These are phyloP conservation scores for Pseudomyrmex concolor DNA, from an alignment of 1,140 invertebrate genomes.

Conservation along the genomic window DNA sequence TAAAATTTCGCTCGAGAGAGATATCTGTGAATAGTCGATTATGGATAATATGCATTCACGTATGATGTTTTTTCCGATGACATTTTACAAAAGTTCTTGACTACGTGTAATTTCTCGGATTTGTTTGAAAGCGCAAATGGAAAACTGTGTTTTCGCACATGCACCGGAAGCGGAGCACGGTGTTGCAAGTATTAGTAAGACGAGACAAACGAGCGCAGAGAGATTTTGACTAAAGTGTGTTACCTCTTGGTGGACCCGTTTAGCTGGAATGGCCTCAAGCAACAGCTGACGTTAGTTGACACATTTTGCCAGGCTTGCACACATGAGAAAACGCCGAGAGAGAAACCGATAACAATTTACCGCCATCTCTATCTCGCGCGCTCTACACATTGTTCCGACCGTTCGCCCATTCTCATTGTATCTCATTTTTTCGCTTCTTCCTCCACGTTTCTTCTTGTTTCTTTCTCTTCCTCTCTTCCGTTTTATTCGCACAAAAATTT, in stretches of 20 bases:
- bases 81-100: neutral
- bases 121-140: neutral
- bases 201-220: conserved; percentile 43
- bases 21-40: neutral
- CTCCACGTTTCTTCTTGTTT: neutral
- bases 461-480: neutral
- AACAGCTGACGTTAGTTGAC: conserved; percentile 84
- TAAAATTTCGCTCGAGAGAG: neutral
- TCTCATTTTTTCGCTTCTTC: conserved; percentile 21
- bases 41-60: neutral
- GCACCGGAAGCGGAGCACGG: conserved; percentile 51
- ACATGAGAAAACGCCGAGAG: conserved; percentile 57
- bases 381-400: conserved; percentile 54
- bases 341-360: conserved; percentile 72
- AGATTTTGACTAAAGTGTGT: conserved; percentile 69
- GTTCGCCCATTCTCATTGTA: conserved; percentile 44
- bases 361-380: conserved; percentile 59
- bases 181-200: conserved; percentile 36
- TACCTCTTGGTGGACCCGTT: conserved; percentile 71
- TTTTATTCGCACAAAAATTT: conserved; percentile 43
- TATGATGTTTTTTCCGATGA: neutral
- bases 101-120: neutral
- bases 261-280: conserved; percentile 84
- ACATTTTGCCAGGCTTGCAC: conserved; percentile 70
- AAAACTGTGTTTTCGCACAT: conserved; percentile 23